A percentile compares a stretch with the other conserved stretches of the same genome.
Evolutionary conservation across 2,888 invertebrate species (phyloP).

Genomic region (Apotomis capreana): DNA sequence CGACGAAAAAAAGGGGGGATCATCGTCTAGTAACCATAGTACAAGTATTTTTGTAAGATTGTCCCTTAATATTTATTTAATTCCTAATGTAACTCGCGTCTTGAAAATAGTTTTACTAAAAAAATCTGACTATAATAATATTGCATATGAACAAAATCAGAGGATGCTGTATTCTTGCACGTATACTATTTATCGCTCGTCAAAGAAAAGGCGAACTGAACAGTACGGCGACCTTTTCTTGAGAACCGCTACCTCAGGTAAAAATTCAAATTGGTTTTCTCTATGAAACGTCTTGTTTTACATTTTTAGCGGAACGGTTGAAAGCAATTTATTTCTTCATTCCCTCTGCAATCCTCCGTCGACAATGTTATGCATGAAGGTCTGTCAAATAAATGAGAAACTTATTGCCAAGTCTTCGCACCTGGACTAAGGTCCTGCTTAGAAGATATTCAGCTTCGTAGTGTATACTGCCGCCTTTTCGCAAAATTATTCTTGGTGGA

Average conservation of each 20-base stretch:
- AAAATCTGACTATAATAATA: too few species aligned
- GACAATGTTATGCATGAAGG: not conserved
- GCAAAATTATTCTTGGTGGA: too few species aligned
- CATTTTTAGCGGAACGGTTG: slow-evolving; percentile 28
- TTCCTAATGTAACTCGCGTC: too few species aligned
- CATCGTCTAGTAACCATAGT: too few species aligned
- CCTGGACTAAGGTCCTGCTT: not conserved
- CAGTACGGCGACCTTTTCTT: slow-evolving; percentile 1
- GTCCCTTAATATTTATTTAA: too few species aligned
- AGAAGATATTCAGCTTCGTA: too few species aligned
- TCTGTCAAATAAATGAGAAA: slow-evolving; percentile 2
- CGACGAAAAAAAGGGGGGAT: too few species aligned
- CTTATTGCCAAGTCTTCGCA: not conserved
- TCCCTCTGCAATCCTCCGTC: not conserved
- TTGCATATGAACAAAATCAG: too few species aligned
- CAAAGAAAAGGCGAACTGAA: not conserved
- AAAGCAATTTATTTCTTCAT: slow-evolving; percentile 29
- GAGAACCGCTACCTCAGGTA: slow-evolving; percentile 13
- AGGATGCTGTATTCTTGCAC: not conserved
- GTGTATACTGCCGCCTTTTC: too few species aligned
- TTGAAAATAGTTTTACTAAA: too few species aligned
- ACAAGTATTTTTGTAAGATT: too few species aligned
- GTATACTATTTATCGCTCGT: not conserved
- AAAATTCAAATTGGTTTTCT: slow-evolving; percentile 34
- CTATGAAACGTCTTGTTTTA: slow-evolving; percentile 28